Percentiles rank a stretch among this genome's conserved stretches.
These are phyloP conservation scores for Aphidoletes aphidimyza DNA, from an alignment of 2,888 invertebrate species.

Conservation along the genomic window DNA sequence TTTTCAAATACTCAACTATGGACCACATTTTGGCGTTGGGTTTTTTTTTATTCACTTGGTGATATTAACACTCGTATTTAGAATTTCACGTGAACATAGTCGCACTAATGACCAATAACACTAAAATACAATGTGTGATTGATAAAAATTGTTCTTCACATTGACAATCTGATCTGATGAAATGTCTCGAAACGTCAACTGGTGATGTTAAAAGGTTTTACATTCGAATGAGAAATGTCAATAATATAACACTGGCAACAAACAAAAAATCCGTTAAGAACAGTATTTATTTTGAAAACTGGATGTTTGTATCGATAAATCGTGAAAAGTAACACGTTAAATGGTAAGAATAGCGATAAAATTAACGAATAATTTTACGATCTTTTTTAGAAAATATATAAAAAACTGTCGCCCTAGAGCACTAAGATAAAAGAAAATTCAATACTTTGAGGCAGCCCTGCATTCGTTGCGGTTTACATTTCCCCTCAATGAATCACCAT, in stretches of 20 bases:
- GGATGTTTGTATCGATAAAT: too few relatives aligned
- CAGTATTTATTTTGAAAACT: background rate
- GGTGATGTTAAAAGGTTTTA: slow-evolving; percentile 8
- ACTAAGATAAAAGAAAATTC: background rate
- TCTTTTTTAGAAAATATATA: too few relatives aligned
- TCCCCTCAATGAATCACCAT: background rate
- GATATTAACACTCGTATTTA: too few relatives aligned
- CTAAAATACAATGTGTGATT: too few relatives aligned
- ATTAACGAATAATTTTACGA: too few relatives aligned
- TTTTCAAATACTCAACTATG: slow-evolving; percentile 76
- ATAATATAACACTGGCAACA: background rate
- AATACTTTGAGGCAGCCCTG: background rate
- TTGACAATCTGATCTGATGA: too few relatives aligned
- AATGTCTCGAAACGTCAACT: background rate
- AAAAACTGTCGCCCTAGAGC: too few relatives aligned
- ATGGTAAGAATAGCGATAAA: too few relatives aligned
- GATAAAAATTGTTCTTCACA: background rate
- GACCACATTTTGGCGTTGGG: slow-evolving; percentile 25
- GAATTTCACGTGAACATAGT: too few relatives aligned
- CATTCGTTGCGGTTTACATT: background rate
- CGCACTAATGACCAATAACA: too few relatives aligned
- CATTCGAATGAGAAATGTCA: background rate
- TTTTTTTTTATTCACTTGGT: too few relatives aligned
- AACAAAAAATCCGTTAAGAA: slow-evolving; percentile 1
- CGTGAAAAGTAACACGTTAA: too few relatives aligned